Conservation (phyloP, 2,888 invertebrate genomes). For the Calameuta idolon region DNA sequence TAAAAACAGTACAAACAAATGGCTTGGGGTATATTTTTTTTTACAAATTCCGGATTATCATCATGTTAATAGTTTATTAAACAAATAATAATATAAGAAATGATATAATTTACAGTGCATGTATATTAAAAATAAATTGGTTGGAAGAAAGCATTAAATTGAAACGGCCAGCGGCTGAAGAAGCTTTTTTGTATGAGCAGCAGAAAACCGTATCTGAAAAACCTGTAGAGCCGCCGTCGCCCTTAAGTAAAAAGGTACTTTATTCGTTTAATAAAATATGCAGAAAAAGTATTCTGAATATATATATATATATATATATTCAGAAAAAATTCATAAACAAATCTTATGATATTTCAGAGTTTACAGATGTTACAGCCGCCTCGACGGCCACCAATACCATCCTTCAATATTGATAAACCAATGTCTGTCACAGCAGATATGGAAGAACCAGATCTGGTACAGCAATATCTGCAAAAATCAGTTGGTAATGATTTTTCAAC, state of each 20-base stretch:
- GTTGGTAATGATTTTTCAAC: slow-evolving; percentile 19
- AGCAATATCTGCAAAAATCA: slow-evolving; percentile 53
- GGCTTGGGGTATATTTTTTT: slow-evolving; percentile 46
- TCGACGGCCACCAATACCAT: slow-evolving; percentile 60
- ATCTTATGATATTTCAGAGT: slow-evolving; percentile 59
- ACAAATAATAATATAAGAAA: not conserved
- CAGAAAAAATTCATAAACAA: too few relatives aligned
- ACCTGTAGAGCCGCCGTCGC: slow-evolving; percentile 69
- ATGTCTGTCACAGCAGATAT: not conserved
- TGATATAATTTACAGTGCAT: slow-evolving; percentile 65
- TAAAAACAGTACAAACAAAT: slow-evolving; percentile 60
- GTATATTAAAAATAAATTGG: slow-evolving; percentile 80
- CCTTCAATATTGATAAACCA: slow-evolving; percentile 28
- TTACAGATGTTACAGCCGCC: slow-evolving; percentile 69
- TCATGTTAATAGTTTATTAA: slow-evolving; percentile 27
- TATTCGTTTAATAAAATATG: not conserved
- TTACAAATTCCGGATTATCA: not conserved
- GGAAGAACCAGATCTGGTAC: slow-evolving; percentile 50
- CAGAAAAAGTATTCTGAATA: not conserved
- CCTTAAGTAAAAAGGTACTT: slow-evolving; percentile 72
- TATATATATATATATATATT: not conserved
- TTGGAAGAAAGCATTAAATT: slow-evolving; percentile 78
- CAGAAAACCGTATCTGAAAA: slow-evolving; percentile 35
- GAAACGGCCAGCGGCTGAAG: slow-evolving; percentile 72
- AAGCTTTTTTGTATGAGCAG: slow-evolving; percentile 57